Percentiles rank a stretch among this genome's conserved stretches.
Conservation (phyloP, 2,797 vertebrate genomes). For the Sternarchorhynchus goeldii region DNA sequence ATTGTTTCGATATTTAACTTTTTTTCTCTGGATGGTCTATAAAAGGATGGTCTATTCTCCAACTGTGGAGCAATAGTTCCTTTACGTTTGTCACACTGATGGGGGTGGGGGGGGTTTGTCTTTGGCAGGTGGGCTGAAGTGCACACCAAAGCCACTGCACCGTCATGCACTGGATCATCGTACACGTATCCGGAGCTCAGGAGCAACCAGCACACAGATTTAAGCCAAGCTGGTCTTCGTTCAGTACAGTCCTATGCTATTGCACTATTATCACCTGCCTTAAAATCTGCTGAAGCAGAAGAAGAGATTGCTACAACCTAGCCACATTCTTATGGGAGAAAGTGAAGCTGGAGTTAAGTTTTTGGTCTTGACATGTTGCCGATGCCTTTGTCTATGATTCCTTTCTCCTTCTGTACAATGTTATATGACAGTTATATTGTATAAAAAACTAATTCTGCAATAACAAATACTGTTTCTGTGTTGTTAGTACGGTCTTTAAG, state of each 20-base stretch:
- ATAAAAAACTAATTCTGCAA: no score
- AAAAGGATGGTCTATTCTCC: conserved; percentile 25
- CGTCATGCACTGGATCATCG: conserved; percentile 16
- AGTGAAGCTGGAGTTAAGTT: neutral
- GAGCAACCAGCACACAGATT: conserved; percentile 30
- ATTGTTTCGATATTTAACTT: conserved; percentile 25
- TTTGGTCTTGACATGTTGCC: no score
- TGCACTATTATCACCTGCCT: neutral
- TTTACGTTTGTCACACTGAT: conserved; percentile 48
- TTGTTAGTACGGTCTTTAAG: neutral
- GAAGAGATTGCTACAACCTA: neutral
- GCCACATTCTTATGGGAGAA: neutral
- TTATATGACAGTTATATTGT: no score
- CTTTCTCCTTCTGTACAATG: no score
- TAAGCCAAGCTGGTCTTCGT: conserved; percentile 37
- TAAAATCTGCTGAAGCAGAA: conserved; percentile 5
- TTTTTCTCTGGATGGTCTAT: neutral
- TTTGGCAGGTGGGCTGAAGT: conserved; percentile 47
- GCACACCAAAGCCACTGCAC: conserved; percentile 40
- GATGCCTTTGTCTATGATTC: neutral
- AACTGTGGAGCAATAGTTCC: neutral
- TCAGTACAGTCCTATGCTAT: conserved; percentile 11
- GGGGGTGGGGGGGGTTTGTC: conserved; percentile 33
- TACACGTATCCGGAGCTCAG: conserved; percentile 35
- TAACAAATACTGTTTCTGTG: no score